Base-by-base conservation (phyloP, 2,888 invertebrate species). In the Scaptomyza parva region DNA sequence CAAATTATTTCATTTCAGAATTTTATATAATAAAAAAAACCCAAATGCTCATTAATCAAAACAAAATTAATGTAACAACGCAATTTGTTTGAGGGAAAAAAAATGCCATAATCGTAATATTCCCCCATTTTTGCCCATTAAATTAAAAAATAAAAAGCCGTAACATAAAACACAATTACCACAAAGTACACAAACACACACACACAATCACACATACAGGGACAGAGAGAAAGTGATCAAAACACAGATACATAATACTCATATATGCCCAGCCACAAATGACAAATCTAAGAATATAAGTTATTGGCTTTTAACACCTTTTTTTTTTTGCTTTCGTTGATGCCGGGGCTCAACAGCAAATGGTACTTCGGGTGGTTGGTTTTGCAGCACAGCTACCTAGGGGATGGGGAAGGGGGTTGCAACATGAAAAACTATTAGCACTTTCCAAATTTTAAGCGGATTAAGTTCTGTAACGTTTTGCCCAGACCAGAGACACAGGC, bases 271-370 rank as follows among this genome's bases (percentile, higher is more conserved):
- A 52, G 65, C 55, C 62, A 54, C 52, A 72, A 67, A 70, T 76
- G 71, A 62, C 76, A 82, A 64, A 73, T 70, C 73, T 77, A 82
- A 87, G 75, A 78, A 75, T 68, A 79, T 89, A 89, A 89, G 83
- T 88, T 88, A 89, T 88, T 89, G 89, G 83, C 81, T 89, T 88
- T 88, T 89, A 89, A 83, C 88, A 81, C 86, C 82, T 77, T 74
- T 70, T 51, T 58, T 54, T 18, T 18, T 8, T 18, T 1, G 2
- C n/a, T 24, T 11, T 14, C 22, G n/a, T n/a, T n/a, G n/a, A n/a
- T 44, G 24, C 45, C 37, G 39, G 26, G 28, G 33, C 44, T 52
- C 54, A 67, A 59, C 33, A n/a, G 43, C 40, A 20, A 47, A 47
- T 52, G 26, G 28, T 45, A 30, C 12, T 20, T 20, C 44, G 47